Evolutionary conservation across 2,797 vertebrate species (phyloP), one percentile per base, ranked within the genome.

Genomic region (Linurgus olivaceus): DNA sequence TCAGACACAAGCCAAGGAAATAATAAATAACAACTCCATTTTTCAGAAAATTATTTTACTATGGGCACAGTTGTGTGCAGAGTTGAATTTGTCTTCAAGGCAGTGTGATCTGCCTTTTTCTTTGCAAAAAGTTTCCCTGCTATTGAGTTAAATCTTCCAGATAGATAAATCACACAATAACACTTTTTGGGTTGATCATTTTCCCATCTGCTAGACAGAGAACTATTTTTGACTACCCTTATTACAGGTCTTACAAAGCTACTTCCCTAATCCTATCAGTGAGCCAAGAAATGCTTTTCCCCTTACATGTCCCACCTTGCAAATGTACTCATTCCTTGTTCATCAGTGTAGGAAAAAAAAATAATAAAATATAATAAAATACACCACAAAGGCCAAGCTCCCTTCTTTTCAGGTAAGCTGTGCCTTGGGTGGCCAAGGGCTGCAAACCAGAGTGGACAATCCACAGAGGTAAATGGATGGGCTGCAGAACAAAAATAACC

Each of bases 1-100:
- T 83, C 70, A 92, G 92, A 61, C 63, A 28, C 70, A 47, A 94
- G 90, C 54, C 45, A 81, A 59, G 50, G 88, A 82, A 96, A 92
- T 91, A 79, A 94, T 67, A 87, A 67, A 86, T 70, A 70, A 78
- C 37, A 93, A 77, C 81, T 79, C 84, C 38, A 59, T 71, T 90
- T 76, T 80, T 70, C 58, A 90, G 75, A 84, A 71, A 61, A 88
- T 83, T 80, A 37, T 70, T 95, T 95, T 83, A 77, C 88, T 17
- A 14, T 5, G 5, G 55, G 71, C 71, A 72, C 13, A 51, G 40
- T 74, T 23, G 26, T 37, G 31, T 44, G 51, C 42, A n/a, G 5
- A 35, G 45, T 21, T 67, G 61, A 47, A 72, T 73, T 66, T 71
- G 29, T 73, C 24, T 17, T 86, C 62, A 17, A 52, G 62, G 54